These are phyloP conservation scores for Tupiocoris notatus DNA, from an alignment of 2,888 invertebrate species.

Conservation along the genomic window DNA sequence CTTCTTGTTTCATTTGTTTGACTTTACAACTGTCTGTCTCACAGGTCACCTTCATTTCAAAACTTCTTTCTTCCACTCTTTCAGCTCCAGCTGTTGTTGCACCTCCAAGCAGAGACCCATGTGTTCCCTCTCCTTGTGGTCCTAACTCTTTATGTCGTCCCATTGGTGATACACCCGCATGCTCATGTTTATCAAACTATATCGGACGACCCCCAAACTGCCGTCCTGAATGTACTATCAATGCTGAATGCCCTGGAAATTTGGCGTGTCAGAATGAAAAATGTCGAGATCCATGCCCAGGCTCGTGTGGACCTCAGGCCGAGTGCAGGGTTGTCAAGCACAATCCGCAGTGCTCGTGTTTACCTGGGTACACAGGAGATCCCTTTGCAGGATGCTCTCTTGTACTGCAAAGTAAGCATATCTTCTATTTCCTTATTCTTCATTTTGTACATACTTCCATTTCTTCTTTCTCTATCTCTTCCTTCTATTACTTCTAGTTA, in stretches of 20 bases:
- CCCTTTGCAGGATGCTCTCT: conserved; percentile 61
- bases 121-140: conserved; percentile 70
- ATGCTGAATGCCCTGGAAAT: conserved; percentile 59
- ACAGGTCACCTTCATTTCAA: not conserved
- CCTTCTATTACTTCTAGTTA: conserved; percentile 56
- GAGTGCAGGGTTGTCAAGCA: conserved; percentile 62
- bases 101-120: conserved; percentile 65
- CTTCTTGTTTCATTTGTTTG: not conserved
- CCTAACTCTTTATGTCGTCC: conserved; percentile 60
- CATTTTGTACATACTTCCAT: not conserved
- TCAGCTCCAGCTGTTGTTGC: conserved; percentile 56
- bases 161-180: conserved; percentile 58
- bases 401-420: conserved; percentile 61
- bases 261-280: conserved; percentile 58
- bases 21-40: not conserved
- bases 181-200: conserved; percentile 61
- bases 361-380: conserved; percentile 61
- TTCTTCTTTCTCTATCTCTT: conserved; percentile 14
- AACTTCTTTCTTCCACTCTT: conserved; percentile 48
- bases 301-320: conserved; percentile 68
- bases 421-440: not conserved
- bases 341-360: conserved; percentile 58
- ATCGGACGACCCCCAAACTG: conserved; percentile 65
- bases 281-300: conserved; percentile 64
- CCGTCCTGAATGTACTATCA: conserved; percentile 64